These are phyloP conservation scores for Cinclus mexicanus DNA, from an alignment of 2,113 vertebrate genomes.

Conservation along the genomic window DNA sequence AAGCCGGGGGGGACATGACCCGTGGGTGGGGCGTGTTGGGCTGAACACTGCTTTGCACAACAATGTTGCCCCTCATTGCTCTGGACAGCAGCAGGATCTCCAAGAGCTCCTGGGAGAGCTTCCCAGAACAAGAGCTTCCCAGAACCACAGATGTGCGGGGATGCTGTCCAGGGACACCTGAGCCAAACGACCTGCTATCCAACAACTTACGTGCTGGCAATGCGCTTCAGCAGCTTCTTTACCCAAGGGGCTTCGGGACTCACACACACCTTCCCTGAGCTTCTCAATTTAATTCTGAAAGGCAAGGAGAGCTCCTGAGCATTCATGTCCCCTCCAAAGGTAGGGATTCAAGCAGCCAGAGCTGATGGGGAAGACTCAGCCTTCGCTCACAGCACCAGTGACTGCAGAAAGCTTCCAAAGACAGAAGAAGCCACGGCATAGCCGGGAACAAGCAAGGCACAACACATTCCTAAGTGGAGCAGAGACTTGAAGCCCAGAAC, in stretches of 20 bases:
- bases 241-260: constrained; percentile 30
- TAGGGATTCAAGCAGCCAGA: background rate
- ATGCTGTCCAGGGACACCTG: background rate
- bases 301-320: background rate
- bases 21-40: rapidly evolving
- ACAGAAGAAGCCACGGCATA: background rate
- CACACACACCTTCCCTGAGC: constrained; percentile 37
- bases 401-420: background rate
- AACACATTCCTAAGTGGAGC: rapidly evolving
- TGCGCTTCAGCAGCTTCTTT: constrained; percentile 54
- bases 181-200: background rate
- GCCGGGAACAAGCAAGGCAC: background rate
- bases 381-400: rapidly evolving
- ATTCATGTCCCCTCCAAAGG: background rate
- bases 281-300: constrained; percentile 49
- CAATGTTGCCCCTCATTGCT: background rate
- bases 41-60: rapidly evolving
- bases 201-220: constrained; percentile 41
- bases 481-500: background rate
- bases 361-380: background rate
- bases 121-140: rapidly evolving
- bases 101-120: rapidly evolving
- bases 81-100: background rate
- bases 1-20: rapidly evolving
- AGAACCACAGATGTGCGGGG: rapidly evolving